Conservation (phyloP, 1,140 invertebrate species). For the Harlomillsia oculata region DNA sequence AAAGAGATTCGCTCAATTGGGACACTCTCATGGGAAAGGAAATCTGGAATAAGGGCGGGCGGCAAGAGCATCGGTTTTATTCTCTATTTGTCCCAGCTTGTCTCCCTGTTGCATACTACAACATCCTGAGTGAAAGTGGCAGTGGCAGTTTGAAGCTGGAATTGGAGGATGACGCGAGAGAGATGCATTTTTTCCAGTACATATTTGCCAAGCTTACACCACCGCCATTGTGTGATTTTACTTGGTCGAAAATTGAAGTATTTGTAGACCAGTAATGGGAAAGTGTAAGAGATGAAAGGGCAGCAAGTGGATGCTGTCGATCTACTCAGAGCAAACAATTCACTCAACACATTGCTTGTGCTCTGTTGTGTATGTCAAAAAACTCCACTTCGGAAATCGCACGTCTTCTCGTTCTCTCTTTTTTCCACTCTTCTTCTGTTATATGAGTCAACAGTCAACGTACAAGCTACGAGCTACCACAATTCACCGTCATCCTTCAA, state of each 20-base stretch:
- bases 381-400: not conserved
- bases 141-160: not conserved
- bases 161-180: not conserved
- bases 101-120: too few species aligned
- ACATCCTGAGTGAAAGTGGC: not conserved
- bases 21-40: not conserved
- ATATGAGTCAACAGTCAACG: too few species aligned
- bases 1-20: too few species aligned
- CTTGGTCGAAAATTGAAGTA: conserved; percentile 32
- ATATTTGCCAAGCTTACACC: conserved; percentile 19
- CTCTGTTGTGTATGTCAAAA: too few species aligned
- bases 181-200: conserved; percentile 15
- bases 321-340: conserved; percentile 26
- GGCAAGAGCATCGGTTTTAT: too few species aligned
- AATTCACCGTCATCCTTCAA: too few species aligned
- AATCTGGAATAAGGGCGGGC: not conserved
- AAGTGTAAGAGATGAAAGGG: conserved; percentile 31
- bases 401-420: not conserved
- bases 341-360: too few species aligned
- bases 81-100: too few species aligned
- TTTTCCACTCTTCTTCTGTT: not conserved
- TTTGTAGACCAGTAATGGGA: conserved; percentile 33
- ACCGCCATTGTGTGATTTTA: conserved; percentile 20
- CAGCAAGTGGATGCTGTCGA: conserved; percentile 31
- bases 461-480: too few species aligned